Percentiles rank a stretch among this genome's conserved stretches.
phyloP scores from a whole-genome alignment of 2,888 invertebrate species.

The Zelleria hepariella region DNA sequence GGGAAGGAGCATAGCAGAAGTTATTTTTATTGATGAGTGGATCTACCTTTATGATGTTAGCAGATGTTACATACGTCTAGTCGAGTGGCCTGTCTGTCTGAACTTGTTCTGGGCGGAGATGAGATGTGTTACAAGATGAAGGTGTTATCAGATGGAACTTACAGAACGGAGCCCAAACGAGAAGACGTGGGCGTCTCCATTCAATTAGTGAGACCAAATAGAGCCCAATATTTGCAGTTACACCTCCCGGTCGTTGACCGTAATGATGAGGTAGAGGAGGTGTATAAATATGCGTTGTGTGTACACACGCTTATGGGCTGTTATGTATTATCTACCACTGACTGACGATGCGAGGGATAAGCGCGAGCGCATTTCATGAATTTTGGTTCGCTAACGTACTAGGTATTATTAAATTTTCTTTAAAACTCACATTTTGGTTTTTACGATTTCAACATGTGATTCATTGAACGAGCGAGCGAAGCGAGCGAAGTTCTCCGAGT shows the following conservation, averaged over 20 bases:
- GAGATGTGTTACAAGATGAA: not conserved
- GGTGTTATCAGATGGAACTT: not conserved
- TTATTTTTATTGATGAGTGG: no score
- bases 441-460: no score
- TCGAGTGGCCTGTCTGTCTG: no score
- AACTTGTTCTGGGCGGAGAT: not conserved
- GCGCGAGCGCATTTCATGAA: constrained; percentile 5
- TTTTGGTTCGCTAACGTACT: not conserved
- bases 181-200: constrained; percentile 1
- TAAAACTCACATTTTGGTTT: not conserved
- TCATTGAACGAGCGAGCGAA: no score
- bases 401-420: not conserved
- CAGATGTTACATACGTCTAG: no score
- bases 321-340: constrained; percentile 4
- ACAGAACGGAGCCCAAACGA: not conserved
- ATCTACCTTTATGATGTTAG: no score
- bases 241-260: constrained; percentile 29
- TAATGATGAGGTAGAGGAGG: constrained; percentile 22
- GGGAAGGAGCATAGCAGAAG: no score
- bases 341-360: not conserved
- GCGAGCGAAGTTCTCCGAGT: no score
- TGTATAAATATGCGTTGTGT: constrained; percentile 13
- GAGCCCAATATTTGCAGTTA: constrained; percentile 25
- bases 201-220: constrained; percentile 17
- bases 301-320: not conserved